A percentile compares a stretch with the other conserved stretches of the same genome.
phyloP scores from a whole-genome alignment of 2,113 vertebrate species.

The Embiotoca jacksoni region DNA sequence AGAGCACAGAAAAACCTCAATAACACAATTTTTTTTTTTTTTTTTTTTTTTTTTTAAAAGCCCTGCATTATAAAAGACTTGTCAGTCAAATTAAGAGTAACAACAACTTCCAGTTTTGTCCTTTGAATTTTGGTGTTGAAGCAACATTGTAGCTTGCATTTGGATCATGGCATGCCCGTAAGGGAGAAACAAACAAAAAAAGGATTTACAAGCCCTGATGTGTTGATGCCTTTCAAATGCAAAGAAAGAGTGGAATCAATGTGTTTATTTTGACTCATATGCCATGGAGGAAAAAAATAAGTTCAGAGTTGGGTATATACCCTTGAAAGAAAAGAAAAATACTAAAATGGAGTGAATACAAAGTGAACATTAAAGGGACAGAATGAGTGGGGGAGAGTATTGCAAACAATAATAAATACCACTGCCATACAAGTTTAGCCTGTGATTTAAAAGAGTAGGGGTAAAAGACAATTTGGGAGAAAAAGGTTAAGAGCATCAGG shows the following conservation, averaged over 20 bases:
- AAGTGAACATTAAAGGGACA: not conserved
- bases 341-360: not conserved
- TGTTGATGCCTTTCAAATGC: constrained; percentile 1
- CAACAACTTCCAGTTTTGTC: not conserved
- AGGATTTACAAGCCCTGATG: not conserved
- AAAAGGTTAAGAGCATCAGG: not conserved
- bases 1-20: not conserved
- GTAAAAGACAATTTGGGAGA: not conserved
- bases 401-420: not conserved
- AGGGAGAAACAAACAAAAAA: not conserved
- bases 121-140: not conserved
- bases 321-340: not conserved
- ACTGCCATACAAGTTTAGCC: not conserved
- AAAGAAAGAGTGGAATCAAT: not conserved
- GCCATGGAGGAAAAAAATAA: not conserved
- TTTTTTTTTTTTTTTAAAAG: not conserved
- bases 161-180: not conserved
- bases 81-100: not conserved
- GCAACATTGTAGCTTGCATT: constrained; percentile 1
- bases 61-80: not conserved
- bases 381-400: not conserved
- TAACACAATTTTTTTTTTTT: not conserved
- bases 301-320: not conserved
- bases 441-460: not conserved
- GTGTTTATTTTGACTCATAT: constrained; percentile 4